Evolutionary conservation across 1,140 invertebrate genomes (phyloP), one percentile per base, ranked within the genome.

Genomic region (Aradophagus sp.): DNA sequence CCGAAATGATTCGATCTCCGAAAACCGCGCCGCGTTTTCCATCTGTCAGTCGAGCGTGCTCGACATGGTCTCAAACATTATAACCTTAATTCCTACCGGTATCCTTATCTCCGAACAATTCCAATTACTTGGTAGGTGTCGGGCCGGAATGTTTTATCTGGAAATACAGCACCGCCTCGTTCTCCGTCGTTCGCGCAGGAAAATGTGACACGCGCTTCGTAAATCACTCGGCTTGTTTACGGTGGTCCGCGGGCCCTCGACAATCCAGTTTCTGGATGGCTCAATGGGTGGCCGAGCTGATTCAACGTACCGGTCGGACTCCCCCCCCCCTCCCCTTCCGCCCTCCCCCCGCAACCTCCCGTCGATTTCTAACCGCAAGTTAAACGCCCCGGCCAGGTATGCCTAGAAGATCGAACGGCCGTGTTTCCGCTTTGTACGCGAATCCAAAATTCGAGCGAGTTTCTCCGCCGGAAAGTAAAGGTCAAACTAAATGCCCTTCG

Each of bases 251-350:
- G 56, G 58, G 58, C 58, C 50, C 65, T 73, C 59, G 63, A 68
- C 71, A 73, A 73, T 73, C 71, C 71, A 73, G 71, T 73, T 73
- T 73, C 71, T 68, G 70, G 70, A 73, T 65, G 70, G 70, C 70
- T 73, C 70, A 73, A 73, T 73, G 70, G 70, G 70, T 68, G 70
- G 70, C 70, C 70, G 53, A 47, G 45, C 52, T 73, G 52, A 27
- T 35, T 72, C 55, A 48, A 36, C 50, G 56, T 42, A 32, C 55
- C 55, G 34, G 53, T 38, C 27, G n/a, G n/a, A n/a, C 48, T 45
- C 41, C 6, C 8, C n/a, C 23, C 19, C 47, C 45, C 48, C 58
- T n/a, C n/a, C 55, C 55, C 34, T 45, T 38, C 27, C 6, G n/a
- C n/a, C 48, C 38, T 34, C 6, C 8, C n/a, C 23, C 19, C 47